Base-by-base conservation (phyloP, 2,797 vertebrate genomes). In the Aeoliscus strigatus region DNA sequence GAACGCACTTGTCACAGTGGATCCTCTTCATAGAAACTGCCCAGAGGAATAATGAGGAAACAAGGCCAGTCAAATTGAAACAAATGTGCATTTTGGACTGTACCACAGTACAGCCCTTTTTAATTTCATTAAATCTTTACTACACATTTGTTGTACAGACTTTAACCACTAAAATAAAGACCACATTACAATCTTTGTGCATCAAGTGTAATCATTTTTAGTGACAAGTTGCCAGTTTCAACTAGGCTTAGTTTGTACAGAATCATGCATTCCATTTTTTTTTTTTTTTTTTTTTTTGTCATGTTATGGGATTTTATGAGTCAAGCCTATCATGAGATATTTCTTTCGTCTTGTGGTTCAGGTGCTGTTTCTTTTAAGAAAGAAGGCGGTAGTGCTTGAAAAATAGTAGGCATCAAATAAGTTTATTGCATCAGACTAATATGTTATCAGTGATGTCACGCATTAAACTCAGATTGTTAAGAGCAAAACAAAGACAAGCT, bases 1-100 rank as follows among this genome's bases (percentile, higher is more conserved):
- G n/a, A n/a, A n/a, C 33, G 10, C 50, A 58, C 60, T 58, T 77
- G 69, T 79, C 80, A 74, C 57, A 51, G 50, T 48, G 36, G 33
- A 62, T 78, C 13, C 14, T 57, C 43, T 23, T 75, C 68, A 77
- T 43, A 40, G 57, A 57, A n/a, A 40, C 12, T 13, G 44, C 51
- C 39, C 36, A 35, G 41, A 38, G 45, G 43, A 40, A 57, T 27
- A 41, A 35, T 18, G 56, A 16, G 16, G 21, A 41, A 10, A 47
- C 18, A 30, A 58, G 39, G 45, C 27, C 34, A 26, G 32, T 46
- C 43, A 37, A 13, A 28, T 40, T 62, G 38, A 59, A 24, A 43
- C 36, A 47, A 30, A 16, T 30, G 24, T 55, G 42, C 15, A 30
- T 9, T 48, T 60, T 48, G 12, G 24, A n/a, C n/a, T n/a, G n/a